A percentile compares a stretch with the other conserved stretches of the same genome.
These are phyloP conservation scores for Patiria miniata DNA, from an alignment of 35 echinoderm and acorn worm genomes.

Conservation along the genomic window DNA sequence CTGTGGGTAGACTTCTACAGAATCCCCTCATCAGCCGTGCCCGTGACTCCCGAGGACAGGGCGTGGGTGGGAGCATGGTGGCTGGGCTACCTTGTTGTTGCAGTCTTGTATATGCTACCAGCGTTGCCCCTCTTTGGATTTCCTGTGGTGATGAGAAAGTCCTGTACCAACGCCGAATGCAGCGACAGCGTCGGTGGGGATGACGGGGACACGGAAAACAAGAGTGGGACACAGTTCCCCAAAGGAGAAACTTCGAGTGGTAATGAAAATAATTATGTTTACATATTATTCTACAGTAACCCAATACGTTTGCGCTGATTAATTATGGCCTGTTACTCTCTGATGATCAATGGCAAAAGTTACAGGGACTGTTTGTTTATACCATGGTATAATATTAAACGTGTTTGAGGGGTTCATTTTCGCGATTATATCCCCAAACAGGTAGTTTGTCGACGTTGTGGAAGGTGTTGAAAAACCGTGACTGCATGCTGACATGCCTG, in stretches of 20 bases:
- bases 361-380: too few relatives aligned
- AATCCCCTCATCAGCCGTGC: not conserved
- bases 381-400: too few relatives aligned
- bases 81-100: not conserved
- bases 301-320: too few relatives aligned
- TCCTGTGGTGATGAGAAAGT: not conserved
- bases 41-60: not conserved
- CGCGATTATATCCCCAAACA: too few relatives aligned
- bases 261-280: too few relatives aligned
- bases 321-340: too few relatives aligned
- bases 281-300: too few relatives aligned
- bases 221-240: too few relatives aligned
- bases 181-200: not conserved
- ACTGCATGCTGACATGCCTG: not conserved
- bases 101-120: not conserved
- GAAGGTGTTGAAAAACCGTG: not conserved
- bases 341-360: too few relatives aligned
- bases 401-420: too few relatives aligned
- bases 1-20: slow-evolving; percentile 20
- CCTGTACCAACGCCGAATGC: not conserved
- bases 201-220: not conserved
- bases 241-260: too few relatives aligned
- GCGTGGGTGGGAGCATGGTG: not conserved
- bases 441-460: not conserved
- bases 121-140: not conserved